Conservation (phyloP, 2,113 vertebrate species). For the Phylloscopus trochiloides region DNA sequence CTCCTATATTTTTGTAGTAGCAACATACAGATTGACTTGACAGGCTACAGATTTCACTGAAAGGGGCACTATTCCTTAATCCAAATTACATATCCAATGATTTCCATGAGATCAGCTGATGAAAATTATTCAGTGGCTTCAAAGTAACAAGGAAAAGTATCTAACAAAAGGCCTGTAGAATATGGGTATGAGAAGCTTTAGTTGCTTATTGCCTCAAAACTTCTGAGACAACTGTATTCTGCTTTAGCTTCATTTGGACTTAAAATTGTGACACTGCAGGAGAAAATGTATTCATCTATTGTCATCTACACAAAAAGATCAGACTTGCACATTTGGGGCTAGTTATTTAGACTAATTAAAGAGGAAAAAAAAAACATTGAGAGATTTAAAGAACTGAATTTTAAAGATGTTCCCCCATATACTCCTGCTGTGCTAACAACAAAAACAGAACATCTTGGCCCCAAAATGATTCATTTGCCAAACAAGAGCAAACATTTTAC, state of each 20-base stretch:
- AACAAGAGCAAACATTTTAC: background rate
- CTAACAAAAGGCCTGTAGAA: background rate
- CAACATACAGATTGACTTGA: background rate
- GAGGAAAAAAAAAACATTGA: background rate
- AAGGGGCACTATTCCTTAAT: background rate
- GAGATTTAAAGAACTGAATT: background rate
- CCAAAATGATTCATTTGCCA: background rate
- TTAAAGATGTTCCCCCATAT: background rate
- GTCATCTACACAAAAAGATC: slow-evolving; percentile 7
- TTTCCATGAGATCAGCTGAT: background rate
- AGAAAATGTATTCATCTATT: slow-evolving; percentile 24
- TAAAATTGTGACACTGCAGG: background rate
- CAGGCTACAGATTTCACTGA: background rate
- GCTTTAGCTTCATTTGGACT: background rate
- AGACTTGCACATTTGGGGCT: slow-evolving; percentile 4
- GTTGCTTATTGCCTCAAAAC: background rate
- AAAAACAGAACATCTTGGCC: background rate
- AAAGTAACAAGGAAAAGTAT: background rate
- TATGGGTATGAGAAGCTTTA: background rate
- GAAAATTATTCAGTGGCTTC: background rate
- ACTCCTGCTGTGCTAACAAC: background rate
- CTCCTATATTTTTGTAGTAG: background rate
- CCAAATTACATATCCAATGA: background rate
- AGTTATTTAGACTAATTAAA: slow-evolving; percentile 28
- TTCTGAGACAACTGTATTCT: background rate